Conservation (phyloP, 2,113 vertebrate species). For the Chaetura pelagica region DNA sequence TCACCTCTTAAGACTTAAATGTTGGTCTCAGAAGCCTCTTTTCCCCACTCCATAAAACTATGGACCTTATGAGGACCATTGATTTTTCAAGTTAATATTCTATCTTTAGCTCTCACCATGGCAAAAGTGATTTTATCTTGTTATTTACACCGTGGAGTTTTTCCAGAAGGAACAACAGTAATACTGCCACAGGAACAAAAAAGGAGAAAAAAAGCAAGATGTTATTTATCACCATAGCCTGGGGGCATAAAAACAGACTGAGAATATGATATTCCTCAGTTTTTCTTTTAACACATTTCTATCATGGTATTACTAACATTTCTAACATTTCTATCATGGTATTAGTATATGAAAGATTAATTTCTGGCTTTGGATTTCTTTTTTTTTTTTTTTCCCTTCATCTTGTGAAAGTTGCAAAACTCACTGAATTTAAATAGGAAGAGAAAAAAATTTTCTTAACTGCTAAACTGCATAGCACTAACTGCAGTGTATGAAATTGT, state of each 20-base stretch:
- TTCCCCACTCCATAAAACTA: background rate
- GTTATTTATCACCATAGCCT: background rate
- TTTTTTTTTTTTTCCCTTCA: background rate
- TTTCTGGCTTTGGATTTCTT: background rate
- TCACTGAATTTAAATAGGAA: conserved; percentile 14
- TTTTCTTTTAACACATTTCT: conserved; percentile 20
- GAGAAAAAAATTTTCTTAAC: background rate
- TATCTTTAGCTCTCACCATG: background rate
- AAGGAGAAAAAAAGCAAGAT: background rate
- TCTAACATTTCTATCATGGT: background rate
- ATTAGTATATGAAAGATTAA: conserved; percentile 14
- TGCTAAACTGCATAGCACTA: background rate
- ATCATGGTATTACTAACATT: background rate
- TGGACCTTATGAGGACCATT: conserved; percentile 2
- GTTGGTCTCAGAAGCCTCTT: background rate
- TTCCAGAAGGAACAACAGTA: background rate
- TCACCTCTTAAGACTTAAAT: background rate
- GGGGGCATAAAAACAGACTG: background rate
- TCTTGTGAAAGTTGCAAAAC: background rate
- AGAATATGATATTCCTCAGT: background rate
- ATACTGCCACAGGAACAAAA: background rate
- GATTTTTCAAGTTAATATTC: conserved; percentile 20
- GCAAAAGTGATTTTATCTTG: background rate
- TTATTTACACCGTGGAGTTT: background rate
- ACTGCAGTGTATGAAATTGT: background rate